These are phyloP conservation scores for Netelia fuscicornis DNA, from an alignment of 2,888 invertebrate species.

Conservation along the genomic window DNA sequence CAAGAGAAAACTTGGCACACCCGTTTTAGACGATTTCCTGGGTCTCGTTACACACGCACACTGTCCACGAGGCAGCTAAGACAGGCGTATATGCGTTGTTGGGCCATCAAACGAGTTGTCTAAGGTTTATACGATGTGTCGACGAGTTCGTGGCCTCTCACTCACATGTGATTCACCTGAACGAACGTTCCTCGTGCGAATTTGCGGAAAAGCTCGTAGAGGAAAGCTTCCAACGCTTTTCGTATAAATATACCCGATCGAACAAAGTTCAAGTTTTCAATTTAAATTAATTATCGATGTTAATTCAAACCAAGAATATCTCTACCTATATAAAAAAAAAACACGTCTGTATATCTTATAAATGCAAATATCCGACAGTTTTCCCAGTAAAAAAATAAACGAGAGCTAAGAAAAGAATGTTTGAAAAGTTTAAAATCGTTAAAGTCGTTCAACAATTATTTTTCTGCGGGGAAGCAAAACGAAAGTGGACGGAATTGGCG, in stretches of 20 bases:
- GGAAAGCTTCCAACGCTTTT: not conserved
- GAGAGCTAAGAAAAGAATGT: not conserved
- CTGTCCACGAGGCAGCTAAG: not conserved
- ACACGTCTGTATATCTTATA: no score
- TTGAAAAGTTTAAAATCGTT: constrained; percentile 22
- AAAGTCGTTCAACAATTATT: constrained; percentile 47
- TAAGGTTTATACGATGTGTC: constrained; percentile 41
- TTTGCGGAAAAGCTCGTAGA: constrained; percentile 32
- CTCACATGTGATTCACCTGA: constrained; percentile 39
- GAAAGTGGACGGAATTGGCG: constrained; percentile 42
- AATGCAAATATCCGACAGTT: no score
- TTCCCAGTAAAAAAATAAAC: no score
- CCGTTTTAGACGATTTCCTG: constrained; percentile 26
- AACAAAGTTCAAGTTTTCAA: no score
- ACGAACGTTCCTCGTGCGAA: constrained; percentile 4
- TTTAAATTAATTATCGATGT: no score
- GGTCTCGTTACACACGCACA: not conserved
- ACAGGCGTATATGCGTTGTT: not conserved
- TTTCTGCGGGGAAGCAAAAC: constrained; percentile 23
- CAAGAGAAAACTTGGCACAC: constrained; percentile 30
- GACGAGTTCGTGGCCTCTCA: constrained; percentile 35
- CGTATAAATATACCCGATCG: no score
- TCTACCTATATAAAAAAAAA: no score
- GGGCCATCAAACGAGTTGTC: constrained; percentile 43
- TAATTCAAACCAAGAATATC: no score